phyloP scores from a whole-genome alignment of 2,797 vertebrate species.

The Leuciscus waleckii region DNA sequence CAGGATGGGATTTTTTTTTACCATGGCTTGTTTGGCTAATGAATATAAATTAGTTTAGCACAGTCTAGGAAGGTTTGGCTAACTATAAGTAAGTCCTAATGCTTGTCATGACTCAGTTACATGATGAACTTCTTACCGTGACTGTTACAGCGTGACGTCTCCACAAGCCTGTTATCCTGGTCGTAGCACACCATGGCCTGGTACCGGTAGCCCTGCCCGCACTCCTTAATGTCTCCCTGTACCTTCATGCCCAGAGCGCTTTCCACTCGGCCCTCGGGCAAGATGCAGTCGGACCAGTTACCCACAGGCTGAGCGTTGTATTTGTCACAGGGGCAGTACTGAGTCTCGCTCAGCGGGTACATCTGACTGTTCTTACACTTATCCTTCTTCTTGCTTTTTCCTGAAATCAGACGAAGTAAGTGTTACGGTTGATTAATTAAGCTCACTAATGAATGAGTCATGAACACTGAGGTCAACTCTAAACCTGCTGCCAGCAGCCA shows the following conservation, averaged over 20 bases:
- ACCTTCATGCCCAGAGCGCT: constrained; percentile 82
- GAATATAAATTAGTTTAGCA: not conserved
- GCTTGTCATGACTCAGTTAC: not conserved
- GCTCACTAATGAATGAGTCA: constrained; percentile 3
- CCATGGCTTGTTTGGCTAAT: not conserved
- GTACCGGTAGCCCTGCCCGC: constrained; percentile 95
- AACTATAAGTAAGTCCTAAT: not conserved
- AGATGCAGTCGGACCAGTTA: constrained; percentile 97
- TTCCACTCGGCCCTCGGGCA: constrained; percentile 86
- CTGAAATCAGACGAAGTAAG: constrained; percentile 68
- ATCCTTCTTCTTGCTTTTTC: constrained; percentile 97
- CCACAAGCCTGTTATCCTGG: constrained; percentile 92
- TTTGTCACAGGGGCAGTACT: constrained; percentile 97
- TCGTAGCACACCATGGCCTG: constrained; percentile 98
- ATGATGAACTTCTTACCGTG: constrained; percentile 80
- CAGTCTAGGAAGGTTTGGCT: not conserved
- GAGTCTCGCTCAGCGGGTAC: constrained; percentile 94
- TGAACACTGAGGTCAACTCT: not conserved
- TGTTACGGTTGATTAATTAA: constrained; percentile 8
- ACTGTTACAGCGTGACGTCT: constrained; percentile 94
- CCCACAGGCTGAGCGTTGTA: constrained; percentile 96
- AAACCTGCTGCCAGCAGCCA: not conserved
- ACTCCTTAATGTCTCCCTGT: constrained; percentile 90
- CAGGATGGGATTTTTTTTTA: not conserved
- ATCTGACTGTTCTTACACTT: constrained; percentile 94